These are phyloP conservation scores for Lagocephalus sceleratus DNA, from an alignment of 2,797 vertebrate genomes.

Conservation along the genomic window DNA sequence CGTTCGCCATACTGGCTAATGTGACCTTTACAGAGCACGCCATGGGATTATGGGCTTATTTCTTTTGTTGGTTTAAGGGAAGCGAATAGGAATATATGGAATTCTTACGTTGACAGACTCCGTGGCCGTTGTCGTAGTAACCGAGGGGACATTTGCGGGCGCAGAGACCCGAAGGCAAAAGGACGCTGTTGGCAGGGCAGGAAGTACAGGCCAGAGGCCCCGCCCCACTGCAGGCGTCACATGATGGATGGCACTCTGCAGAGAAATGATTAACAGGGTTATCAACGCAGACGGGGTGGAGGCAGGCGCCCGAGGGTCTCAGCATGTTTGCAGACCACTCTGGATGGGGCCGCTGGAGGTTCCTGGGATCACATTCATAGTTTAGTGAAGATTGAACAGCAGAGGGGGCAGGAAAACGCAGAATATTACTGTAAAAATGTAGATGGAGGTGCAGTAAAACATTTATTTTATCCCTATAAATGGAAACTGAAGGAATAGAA, in stretches of 20 bases:
- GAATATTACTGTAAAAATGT: too few relatives aligned
- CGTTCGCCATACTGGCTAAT: background rate
- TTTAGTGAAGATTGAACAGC: too few relatives aligned
- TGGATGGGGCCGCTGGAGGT: too few relatives aligned
- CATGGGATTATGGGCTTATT: background rate
- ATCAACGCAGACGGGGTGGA: background rate
- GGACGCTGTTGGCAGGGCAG: slow-evolving; percentile 69
- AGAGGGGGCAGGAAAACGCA: too few relatives aligned
- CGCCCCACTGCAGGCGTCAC: slow-evolving; percentile 76
- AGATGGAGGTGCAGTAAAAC: too few relatives aligned
- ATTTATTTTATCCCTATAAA: too few relatives aligned
- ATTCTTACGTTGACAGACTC: slow-evolving; percentile 81
- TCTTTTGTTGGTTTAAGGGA: too few relatives aligned
- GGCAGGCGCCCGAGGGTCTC: too few relatives aligned
- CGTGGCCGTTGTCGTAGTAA: slow-evolving; percentile 75
- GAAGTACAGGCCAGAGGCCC: slow-evolving; percentile 83
- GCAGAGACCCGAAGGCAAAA: slow-evolving; percentile 80
- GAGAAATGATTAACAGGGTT: background rate
- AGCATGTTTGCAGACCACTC: too few relatives aligned
- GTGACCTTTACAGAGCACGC: background rate
- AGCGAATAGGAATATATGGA: too few relatives aligned
- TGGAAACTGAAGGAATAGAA: too few relatives aligned
- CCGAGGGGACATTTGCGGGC: slow-evolving; percentile 74
- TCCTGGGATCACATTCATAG: too few relatives aligned
- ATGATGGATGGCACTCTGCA: slow-evolving; percentile 87